These are phyloP conservation scores for Iphiclides podalirius DNA, from an alignment of 2,888 invertebrate species.

Conservation along the genomic window DNA sequence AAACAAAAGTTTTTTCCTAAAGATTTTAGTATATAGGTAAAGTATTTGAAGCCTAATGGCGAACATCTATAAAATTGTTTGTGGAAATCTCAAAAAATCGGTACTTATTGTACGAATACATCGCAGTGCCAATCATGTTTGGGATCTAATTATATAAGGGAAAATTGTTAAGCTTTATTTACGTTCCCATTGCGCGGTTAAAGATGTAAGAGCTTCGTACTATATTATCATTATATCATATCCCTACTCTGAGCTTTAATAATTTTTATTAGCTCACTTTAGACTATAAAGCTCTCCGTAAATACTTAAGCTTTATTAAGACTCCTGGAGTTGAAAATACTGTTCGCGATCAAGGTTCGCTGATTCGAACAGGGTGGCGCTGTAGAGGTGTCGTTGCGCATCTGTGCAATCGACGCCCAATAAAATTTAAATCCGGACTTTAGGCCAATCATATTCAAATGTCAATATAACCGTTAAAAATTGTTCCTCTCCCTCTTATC, in stretches of 20 bases:
- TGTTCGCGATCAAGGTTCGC: too few relatives aligned
- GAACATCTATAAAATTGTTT: not conserved
- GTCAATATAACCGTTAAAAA: too few relatives aligned
- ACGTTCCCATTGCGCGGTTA: not conserved
- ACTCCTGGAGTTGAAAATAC: conserved; percentile 32
- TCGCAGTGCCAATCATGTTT: not conserved
- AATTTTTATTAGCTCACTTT: conserved; percentile 12
- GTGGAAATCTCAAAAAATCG: not conserved
- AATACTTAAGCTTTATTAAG: conserved; percentile 27
- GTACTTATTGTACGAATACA: not conserved
- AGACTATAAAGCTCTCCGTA: conserved; percentile 11
- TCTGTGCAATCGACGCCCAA: too few relatives aligned
- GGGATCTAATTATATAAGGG: not conserved
- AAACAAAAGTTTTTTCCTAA: too few relatives aligned
- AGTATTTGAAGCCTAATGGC: not conserved
- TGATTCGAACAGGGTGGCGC: too few relatives aligned
- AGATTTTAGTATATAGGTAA: too few relatives aligned
- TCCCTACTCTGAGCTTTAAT: not conserved
- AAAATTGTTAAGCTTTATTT: not conserved
- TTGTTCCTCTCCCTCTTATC: too few relatives aligned
- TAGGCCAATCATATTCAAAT: too few relatives aligned
- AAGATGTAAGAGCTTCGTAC: not conserved
- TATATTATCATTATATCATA: not conserved
- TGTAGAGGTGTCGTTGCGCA: too few relatives aligned
- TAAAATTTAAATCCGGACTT: too few relatives aligned